phyloP scores from a whole-genome alignment of 1,140 invertebrate species.

The Eurosta solidaginis region DNA sequence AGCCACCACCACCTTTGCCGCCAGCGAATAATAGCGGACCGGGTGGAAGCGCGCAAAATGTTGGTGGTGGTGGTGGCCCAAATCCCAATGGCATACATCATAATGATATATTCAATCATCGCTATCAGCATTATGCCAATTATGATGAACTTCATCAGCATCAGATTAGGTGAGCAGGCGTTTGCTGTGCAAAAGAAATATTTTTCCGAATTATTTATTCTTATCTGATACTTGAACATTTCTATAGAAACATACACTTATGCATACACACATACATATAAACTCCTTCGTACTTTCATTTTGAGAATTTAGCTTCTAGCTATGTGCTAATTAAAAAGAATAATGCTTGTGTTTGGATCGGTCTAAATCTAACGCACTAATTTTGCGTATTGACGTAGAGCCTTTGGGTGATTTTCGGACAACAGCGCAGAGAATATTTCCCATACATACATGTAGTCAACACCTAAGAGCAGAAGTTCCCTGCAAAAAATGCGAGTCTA shows the following conservation, averaged over 20 bases:
- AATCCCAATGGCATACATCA: constrained; percentile 53
- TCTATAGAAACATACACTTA: background rate
- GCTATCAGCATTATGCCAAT: constrained; percentile 79
- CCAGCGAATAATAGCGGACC: constrained; percentile 44
- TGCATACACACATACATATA: background rate
- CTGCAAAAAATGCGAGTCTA: too few relatives aligned
- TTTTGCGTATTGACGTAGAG: too few relatives aligned
- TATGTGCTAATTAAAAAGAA: too few relatives aligned
- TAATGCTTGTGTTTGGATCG: too few relatives aligned
- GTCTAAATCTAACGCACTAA: too few relatives aligned
- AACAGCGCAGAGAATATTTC: too few relatives aligned
- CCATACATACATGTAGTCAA: too few relatives aligned
- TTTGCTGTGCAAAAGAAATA: constrained; percentile 29
- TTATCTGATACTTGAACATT: background rate
- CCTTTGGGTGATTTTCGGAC: too few relatives aligned
- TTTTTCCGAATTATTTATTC: constrained; percentile 5
- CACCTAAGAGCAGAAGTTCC: too few relatives aligned
- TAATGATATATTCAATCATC: constrained; percentile 60
- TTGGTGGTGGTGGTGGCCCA: background rate
- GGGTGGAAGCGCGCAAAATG: constrained; percentile 26
- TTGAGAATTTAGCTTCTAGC: too few relatives aligned
- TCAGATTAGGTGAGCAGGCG: constrained; percentile 49
- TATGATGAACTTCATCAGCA: constrained; percentile 79
- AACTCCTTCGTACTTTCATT: background rate
- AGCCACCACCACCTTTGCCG: constrained; percentile 54